Base-by-base conservation (phyloP, 2,113 vertebrate species). In the Brevimyrus niger region DNA sequence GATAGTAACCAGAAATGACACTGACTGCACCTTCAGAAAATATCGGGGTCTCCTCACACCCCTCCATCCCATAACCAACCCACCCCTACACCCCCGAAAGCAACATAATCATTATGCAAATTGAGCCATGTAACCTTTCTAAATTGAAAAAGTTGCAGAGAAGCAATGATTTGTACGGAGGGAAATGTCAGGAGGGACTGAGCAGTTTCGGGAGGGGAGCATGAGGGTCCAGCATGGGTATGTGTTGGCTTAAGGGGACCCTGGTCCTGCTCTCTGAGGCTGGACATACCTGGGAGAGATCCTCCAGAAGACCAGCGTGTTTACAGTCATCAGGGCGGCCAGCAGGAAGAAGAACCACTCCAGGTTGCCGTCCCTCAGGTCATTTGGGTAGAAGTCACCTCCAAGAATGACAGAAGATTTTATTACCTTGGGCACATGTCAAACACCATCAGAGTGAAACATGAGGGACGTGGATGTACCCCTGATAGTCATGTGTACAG, bases 311-410 rank as follows among this genome's bases (percentile, higher is more conserved):
- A 95, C 94, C 87, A 98, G 86, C 13, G 96, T 91, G 51, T 98
- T 99, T 91, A 97, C 90, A 87, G 96, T 90, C 94, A 97, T 97
- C 90, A 98, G 91, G 23, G 93, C 95, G 51, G 97, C 96, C 94
- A 99, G 73, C 11, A 97, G 93, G 93, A 99, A 98, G 94, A 98
- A 99, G 93, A 97, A 98, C 69, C 93, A 95, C 91, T 98, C 98
- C 94, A 99, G 95, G 93, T 97, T 97, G 46, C 98, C 97, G 88
- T 96, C 95, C 90, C 96, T 96, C 89, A 98, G 94, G 90, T 93
- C 92, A 90, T 95, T 96, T 92, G 98, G 98, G 92, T 98, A 99
- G 95, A 98, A 98, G 91, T 89, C 95, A 80, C 98, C 98, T 99
- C 42, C 11, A 53, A 38, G 65, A 88, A 90, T 47, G 23, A 83